Conservation (phyloP, 2,113 vertebrate genomes). For the Ochotona princeps region DNA sequence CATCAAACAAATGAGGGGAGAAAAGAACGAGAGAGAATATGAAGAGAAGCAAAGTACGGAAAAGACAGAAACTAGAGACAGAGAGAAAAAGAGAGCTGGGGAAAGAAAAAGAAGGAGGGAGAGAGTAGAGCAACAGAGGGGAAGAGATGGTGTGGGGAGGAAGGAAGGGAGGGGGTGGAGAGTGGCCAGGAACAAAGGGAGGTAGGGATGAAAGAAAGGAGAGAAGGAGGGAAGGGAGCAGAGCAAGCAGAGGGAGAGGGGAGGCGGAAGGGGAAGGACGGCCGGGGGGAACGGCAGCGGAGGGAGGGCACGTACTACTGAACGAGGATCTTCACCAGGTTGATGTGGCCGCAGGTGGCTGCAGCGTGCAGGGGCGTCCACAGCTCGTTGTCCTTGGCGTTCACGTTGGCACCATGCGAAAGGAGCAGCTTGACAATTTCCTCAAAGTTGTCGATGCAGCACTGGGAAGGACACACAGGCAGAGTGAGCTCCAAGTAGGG, state of each 20-base stretch:
- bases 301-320: constrained; percentile 90
- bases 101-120: background rate
- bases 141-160: background rate
- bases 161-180: background rate
- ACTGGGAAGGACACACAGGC: constrained; percentile 85
- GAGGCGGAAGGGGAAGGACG: too few species aligned
- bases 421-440: constrained; percentile 96
- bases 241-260: too few species aligned
- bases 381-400: constrained; percentile 97
- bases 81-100: background rate
- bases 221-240: rapidly evolving
- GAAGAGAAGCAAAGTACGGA: background rate
- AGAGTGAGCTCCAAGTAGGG: constrained; percentile 15
- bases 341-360: constrained; percentile 96
- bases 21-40: background rate
- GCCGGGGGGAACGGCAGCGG: background rate
- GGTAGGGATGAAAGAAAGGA: background rate
- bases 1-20: background rate
- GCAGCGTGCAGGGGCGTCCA: constrained; percentile 98
- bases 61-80: background rate
- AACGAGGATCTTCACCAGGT: constrained; percentile 96
- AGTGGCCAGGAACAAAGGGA: background rate
- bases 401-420: constrained; percentile 92
- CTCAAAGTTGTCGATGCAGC: constrained; percentile 99
- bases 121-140: too few species aligned